Evolutionary conservation across 2,113 vertebrate genomes (phyloP), one percentile per base, ranked within the genome.

Genomic region (Myotis brandtii): DNA sequence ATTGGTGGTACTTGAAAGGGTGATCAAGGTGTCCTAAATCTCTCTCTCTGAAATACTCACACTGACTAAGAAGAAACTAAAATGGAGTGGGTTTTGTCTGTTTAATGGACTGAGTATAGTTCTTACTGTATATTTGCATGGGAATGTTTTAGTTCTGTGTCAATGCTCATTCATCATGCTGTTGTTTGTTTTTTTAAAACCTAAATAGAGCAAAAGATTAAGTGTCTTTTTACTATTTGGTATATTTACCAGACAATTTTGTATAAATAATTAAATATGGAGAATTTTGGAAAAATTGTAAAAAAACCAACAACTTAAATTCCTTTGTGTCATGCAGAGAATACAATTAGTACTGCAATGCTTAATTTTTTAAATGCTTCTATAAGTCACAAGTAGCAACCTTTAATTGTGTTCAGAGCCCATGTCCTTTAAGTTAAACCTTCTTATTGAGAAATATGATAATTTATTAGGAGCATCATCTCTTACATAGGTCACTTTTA

Each of bases 131-230:
- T 97, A 97, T 98, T 98, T 98, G 95, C 95, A 97, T 95, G 91
- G 93, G 97, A 98, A 97, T 97, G 94, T 98, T 98, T 97, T 97
- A 97, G 80, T 90, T 97, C 77, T 87, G 21, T 97, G 96, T 96
- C 96, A 96, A 17, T 97, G 97, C 95, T 96, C 95, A 98, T 98
- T 95, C 88, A 96, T 98, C 94, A 97, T 89, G 46, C 48, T 87
- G 64, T 20, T 98, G 96, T 96, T 98, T 97, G 91, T 94, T 97
- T 97, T 97, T 97, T 80, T 95, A 89, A 96, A 98, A 91, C 23
- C 14, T 96, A 97, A 96, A 86, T 93, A 92, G 5, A 97, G 76
- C 16, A 72, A 96, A 93, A 97, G 97, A 97, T 95, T 97, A 97
- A 97, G 81, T 56, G 93, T 56, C 48, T 62, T 95, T 70, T 96